Evolutionary conservation across 2,797 vertebrate genomes (phyloP), one percentile per base, ranked within the genome.

Genomic region (Falco rusticolus): DNA sequence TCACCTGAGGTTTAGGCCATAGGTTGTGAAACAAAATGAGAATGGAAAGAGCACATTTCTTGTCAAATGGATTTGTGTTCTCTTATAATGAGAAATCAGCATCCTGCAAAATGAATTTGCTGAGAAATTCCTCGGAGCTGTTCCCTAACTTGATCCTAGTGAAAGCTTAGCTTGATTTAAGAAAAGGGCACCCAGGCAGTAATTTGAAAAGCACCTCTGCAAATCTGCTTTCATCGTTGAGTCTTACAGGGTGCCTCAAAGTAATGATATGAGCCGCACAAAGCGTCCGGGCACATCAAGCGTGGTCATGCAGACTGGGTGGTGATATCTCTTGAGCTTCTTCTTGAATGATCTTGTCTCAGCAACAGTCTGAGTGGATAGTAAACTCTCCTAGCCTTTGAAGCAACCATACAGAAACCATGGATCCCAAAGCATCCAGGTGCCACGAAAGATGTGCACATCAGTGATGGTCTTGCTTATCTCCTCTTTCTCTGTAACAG

Each of bases 71-170:
- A 86, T 95, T 91, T 93, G 87, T 94, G 90, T 88, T 95, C 69
- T 81, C 72, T 91, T 79, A 53, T 91, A 92, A 92, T 81, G 59
- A 95, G 93, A 96, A 95, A 96, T 86, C 93, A 85, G 69, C 90
- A 86, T 93, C 72, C 89, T 88, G 77, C 76, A 93, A 88, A 92
- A 93, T 91, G 87, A 92, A 63, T 94, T 91, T 86, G 69, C 2
- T 0, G 79, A 90, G 59, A 80, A 93, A 95, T 88, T 95, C 87
- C 82, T 94, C 8, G 4, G 76, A 91, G 69, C 90, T 83, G 61
- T 81, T 89, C 50, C 60, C 33, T 64, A 26, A 79, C 68, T 90
- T 65, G 61, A 53, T 80, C 76, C 56, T 3, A 8, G 53, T 0
- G 4, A 63, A 63, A 71, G 21, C 68, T 71, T 22, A 37, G 29